Conservation (phyloP, 2,113 vertebrate species). For the Nanger granti region DNA sequence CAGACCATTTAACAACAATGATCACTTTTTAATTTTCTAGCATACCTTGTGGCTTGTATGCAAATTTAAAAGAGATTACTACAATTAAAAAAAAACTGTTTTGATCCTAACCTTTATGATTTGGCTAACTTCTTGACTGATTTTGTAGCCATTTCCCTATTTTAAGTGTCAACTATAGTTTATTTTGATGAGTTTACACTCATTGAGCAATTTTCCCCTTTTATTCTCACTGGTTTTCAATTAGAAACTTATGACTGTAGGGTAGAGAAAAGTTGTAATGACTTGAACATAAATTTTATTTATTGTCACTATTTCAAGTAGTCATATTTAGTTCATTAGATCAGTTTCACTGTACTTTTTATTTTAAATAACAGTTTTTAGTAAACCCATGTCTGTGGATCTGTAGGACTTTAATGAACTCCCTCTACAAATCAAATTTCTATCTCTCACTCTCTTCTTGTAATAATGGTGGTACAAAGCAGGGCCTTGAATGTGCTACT, state of each 20-base stretch:
- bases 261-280: neutral
- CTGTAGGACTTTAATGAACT: neutral
- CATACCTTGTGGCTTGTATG: neutral
- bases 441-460: neutral
- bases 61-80: neutral
- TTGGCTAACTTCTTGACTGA: neutral
- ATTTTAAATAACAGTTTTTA: neutral
- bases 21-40: constrained; percentile 17
- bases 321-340: neutral
- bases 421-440: neutral
- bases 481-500: neutral
- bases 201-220: neutral
- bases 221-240: neutral
- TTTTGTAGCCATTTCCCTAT: neutral
- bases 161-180: neutral
- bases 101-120: neutral
- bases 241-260: neutral
- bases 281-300: neutral
- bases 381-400: neutral
- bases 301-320: neutral
- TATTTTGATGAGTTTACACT: neutral
- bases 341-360: neutral
- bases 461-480: neutral
- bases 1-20: constrained; percentile 21
- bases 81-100: neutral